Evolutionary conservation across 2,888 invertebrate species (phyloP).

Genomic region (Marronus borbonicus): DNA sequence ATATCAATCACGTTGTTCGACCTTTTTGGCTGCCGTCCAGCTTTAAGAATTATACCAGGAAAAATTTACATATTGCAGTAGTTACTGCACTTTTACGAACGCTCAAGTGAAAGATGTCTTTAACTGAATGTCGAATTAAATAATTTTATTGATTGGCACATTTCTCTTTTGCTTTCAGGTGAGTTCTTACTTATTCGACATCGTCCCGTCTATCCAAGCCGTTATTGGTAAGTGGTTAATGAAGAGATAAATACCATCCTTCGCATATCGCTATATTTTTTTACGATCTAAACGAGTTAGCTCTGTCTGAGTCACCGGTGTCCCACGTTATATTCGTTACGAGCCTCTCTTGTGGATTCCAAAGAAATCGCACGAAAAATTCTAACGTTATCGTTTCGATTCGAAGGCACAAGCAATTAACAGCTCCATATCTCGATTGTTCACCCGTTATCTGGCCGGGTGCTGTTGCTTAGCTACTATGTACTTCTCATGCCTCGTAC

Average conservation of each 20-base stretch:
- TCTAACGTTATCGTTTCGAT: background rate
- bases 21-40: constrained; percentile 26
- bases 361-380: constrained; percentile 1
- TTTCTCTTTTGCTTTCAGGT: constrained; percentile 38
- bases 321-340: background rate
- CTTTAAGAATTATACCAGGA: background rate
- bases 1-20: constrained; percentile 29
- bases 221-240: constrained; percentile 26
- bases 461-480: background rate
- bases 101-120: background rate
- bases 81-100: constrained; percentile 23
- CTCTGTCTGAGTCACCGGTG: background rate
- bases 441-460: background rate
- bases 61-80: constrained; percentile 43
- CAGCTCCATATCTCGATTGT: background rate
- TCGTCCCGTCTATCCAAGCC: background rate
- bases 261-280: background rate
- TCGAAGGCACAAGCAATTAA: background rate
- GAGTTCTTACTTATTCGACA: background rate
- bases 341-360: background rate
- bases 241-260: constrained; percentile 2
- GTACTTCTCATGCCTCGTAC: background rate
- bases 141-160: background rate
- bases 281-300: background rate
- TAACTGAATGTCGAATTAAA: background rate